These are phyloP conservation scores for Pongo abelii DNA, from an alignment of 2,113 vertebrate genomes.

Conservation along the genomic window DNA sequence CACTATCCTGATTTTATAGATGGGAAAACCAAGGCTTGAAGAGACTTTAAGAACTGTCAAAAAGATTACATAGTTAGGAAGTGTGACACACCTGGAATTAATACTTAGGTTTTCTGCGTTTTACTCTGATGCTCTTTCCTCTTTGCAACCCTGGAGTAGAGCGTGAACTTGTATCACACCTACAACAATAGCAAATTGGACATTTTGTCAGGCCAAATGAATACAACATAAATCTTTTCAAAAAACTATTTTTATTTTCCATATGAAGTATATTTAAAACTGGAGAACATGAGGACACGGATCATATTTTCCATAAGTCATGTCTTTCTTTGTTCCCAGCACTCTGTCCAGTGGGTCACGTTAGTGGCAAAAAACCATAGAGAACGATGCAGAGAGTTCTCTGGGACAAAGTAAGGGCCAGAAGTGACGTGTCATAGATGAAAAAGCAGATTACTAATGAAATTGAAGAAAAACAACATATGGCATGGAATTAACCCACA, in stretches of 20 bases:
- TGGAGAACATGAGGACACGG: neutral
- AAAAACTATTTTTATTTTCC: neutral
- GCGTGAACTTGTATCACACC: no score
- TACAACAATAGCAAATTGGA: neutral
- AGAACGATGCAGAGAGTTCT: neutral
- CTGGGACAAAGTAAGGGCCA: neutral
- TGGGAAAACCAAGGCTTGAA: neutral
- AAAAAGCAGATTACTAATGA: neutral
- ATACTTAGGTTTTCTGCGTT: neutral
- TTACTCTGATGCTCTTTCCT: no score
- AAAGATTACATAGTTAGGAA: neutral
- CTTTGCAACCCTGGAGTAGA: rapidly evolving
- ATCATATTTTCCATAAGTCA: neutral
- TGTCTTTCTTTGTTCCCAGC: neutral
- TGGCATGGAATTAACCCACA: neutral
- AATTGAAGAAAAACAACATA: neutral
- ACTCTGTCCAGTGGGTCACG: neutral
- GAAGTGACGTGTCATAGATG: neutral
- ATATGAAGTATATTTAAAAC: neutral
- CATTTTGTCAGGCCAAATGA: neutral
- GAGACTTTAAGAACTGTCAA: neutral
- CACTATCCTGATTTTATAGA: neutral
- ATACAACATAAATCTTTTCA: neutral
- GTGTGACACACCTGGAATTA: neutral
- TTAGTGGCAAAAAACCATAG: neutral